Conservation (phyloP, 2,797 vertebrate species). For the Cuculus canorus region DNA sequence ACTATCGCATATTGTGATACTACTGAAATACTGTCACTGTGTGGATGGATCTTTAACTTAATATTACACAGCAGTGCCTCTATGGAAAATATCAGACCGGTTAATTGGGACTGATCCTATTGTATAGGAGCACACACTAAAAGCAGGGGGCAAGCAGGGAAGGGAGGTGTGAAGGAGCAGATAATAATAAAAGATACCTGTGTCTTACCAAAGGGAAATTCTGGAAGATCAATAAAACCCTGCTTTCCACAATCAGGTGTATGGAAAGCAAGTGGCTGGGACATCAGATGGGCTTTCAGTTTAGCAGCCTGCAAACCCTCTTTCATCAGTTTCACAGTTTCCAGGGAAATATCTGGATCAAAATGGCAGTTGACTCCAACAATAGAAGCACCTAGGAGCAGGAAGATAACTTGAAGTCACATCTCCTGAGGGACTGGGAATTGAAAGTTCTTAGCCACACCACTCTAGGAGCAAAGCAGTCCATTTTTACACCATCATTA, state of each 20-base stretch:
- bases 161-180: not conserved
- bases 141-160: fast-evolving
- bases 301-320: conserved; percentile 87
- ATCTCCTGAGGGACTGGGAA: not conserved
- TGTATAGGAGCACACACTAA: not conserved
- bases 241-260: conserved; percentile 93
- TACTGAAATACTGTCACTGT: not conserved
- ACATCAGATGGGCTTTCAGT: conserved; percentile 90
- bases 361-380: conserved; percentile 97
- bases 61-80: not conserved
- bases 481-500: not conserved
- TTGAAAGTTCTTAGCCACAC: not conserved
- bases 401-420: not conserved
- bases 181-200: not conserved
- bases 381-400: conserved; percentile 86
- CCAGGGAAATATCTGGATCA: conserved; percentile 86
- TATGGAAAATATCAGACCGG: not conserved
- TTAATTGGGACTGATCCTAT: not conserved
- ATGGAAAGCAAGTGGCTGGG: conserved; percentile 90
- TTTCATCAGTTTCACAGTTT: conserved; percentile 93
- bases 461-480: not conserved
- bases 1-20: not conserved
- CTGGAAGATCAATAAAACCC: conserved; percentile 94
- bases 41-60: not conserved
- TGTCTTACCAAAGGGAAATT: conserved; percentile 93